Evolutionary conservation across 2,888 invertebrate species (phyloP), one percentile per base, ranked within the genome.

Genomic region (Ferrisia virgata): DNA sequence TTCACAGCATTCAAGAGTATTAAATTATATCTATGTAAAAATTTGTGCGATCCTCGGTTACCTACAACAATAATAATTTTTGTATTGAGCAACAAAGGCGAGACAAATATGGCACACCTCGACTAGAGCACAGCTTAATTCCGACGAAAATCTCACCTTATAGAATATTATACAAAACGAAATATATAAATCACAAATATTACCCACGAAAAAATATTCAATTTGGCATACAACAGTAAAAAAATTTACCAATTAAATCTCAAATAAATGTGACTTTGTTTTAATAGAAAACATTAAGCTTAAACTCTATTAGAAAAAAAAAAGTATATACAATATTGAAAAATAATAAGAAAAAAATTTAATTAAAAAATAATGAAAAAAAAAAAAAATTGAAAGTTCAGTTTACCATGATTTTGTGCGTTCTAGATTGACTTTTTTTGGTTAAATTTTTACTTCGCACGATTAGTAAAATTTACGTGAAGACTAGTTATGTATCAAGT

Each of bases 311-410:
- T 64, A 64, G 13, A 64, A 28, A 64, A 28, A 64, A 28, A 22
- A 18, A 9, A 9, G 9, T 72, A 72, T n/a, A n/a, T 33, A 33
- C 33, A 33, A 72, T n/a, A n/a, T 22, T 58, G 22, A 11, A 8
- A n/a, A 22, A 6, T 72, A 72, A 36, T n/a, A 33, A 72, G 28
- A 64, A 33, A 72, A 33, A 22, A 69, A 25, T 9, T 2, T 3
- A n/a, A 72, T 72, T 72, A 72, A 33, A 72, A n/a, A 72, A 72
- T 72, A 72, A n/a, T n/a, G 4, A 1, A n/a, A 72, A 33, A 72
- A 72, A 72, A 72, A 36, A 72, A 72, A 72, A 72, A 36, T 72
- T 72, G 72, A 72, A 72, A 72, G 72, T 72, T 72, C 11, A 36
- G 18, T 72, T 72, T 18, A 72, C 72, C 72, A 33, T 36, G 33